Evolutionary conservation across 53 echinoderm and acorn worm species (phyloP).

Genomic region (Glandiceps talaboti): DNA sequence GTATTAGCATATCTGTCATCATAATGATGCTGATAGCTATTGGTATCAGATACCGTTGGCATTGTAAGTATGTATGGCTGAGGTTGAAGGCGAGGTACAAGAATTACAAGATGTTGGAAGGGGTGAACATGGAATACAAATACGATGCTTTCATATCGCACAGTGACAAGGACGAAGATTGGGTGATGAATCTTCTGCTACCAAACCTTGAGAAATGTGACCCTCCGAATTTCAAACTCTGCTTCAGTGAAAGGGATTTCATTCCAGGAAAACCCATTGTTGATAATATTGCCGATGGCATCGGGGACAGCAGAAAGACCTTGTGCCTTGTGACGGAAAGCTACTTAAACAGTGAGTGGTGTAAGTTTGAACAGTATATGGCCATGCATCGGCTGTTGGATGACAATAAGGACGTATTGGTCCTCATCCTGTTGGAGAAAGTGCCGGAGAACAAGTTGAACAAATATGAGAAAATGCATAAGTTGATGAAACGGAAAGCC

Average conservation of each 20-base stretch:
- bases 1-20: conserved; percentile 9
- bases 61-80: conserved; percentile 29
- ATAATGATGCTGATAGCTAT: conserved; percentile 5
- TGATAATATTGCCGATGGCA: conserved; percentile 57
- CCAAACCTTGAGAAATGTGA: conserved; percentile 23
- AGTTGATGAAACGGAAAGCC: conserved; percentile 51
- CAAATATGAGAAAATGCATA: conserved; percentile 54
- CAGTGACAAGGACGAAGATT: conserved; percentile 51
- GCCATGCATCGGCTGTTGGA: conserved; percentile 59
- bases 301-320: conserved; percentile 55
- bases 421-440: conserved; percentile 56
- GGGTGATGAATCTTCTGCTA: conserved; percentile 35
- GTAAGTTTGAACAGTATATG: conserved; percentile 57
- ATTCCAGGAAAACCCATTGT: conserved; percentile 38
- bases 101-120: conserved; percentile 20
- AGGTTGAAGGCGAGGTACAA: conserved; percentile 22
- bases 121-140: conserved; percentile 18
- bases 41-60: conserved; percentile 20
- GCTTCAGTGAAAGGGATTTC: conserved; percentile 56
- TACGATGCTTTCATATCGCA: conserved; percentile 77
- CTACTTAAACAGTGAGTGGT: conserved; percentile 28
- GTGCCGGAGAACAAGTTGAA: conserved; percentile 52
- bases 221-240: conserved; percentile 29
- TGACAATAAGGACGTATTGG: conserved; percentile 49
- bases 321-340: conserved; percentile 60